Evolutionary conservation across 2,797 vertebrate species (phyloP), one percentile per base, ranked within the genome.

Genomic region (Holocentrus rufus): DNA sequence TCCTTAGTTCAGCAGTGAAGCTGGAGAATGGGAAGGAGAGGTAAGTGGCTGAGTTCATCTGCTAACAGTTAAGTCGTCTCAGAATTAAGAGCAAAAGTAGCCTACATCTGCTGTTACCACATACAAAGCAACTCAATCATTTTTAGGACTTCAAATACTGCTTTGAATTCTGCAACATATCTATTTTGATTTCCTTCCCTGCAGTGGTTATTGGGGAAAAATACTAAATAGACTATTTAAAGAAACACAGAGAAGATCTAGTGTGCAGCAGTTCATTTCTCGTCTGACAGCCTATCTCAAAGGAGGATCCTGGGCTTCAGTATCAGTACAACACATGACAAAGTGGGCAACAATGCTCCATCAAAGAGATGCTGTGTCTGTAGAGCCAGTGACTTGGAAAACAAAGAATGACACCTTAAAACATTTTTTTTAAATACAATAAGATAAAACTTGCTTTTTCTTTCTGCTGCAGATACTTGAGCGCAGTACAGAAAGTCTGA

Each of bases 191-290:
- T 46, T 66, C 69, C 20, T 59, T 46, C 49, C 75, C 79, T 70
- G 71, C 59, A 78, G 72, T 55, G 27, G 9, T 56, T 56, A 73
- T 34, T 34, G 55, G 2, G 39, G 62, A 31, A 75, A 76, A 71
- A 46, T 72, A 61, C 30, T 14, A 49, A 58, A 54, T 1, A 34
- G 17, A 27, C 76, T 81, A 83, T 82, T 87, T 84, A 76, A 86
- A 81, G 81, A 73, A 67, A 18, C 52, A 52, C 47, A 65, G 36
- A 7, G 56, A 72, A 74, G 66, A 70, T 70, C 66, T 23, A 67
- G 69, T 65, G 87, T 72, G 58, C 59, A 86, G 74, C 69, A 73
- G 71, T 79, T 77, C 22, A 69, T 81, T 82, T 75, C 54, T 77
- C 36, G 73, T 54, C 42, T 65, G 77, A 82, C 71, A 81, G 68